phyloP scores from a whole-genome alignment of 2,797 vertebrate species.

The Lerista edwardsae region DNA sequence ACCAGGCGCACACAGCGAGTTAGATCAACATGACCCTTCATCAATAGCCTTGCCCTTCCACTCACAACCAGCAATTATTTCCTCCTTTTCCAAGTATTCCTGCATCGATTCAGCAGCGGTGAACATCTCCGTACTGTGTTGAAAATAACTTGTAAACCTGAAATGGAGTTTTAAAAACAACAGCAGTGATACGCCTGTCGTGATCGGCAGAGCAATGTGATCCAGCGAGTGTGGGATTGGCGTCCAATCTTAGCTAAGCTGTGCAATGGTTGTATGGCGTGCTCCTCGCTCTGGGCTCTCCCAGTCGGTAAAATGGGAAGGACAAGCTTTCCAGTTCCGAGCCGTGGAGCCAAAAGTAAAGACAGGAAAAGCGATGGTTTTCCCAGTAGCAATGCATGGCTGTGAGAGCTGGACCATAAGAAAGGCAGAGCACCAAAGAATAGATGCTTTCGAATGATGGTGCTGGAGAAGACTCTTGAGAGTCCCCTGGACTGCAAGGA shows the following conservation, averaged over 20 bases:
- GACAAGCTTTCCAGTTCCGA: no score
- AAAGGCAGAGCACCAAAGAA: no score
- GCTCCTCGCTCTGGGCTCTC: not conserved
- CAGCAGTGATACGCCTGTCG: not conserved
- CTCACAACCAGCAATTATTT: not conserved
- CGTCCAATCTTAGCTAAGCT: not conserved
- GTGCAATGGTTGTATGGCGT: not conserved
- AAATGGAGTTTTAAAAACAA: not conserved
- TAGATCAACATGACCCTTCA: not conserved
- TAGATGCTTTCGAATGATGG: no score
- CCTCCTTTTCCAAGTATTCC: not conserved
- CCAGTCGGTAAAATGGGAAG: not conserved
- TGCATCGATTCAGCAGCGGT: not conserved
- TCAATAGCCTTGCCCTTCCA: not conserved
- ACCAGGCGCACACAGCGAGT: no score
- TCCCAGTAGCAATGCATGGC: no score
- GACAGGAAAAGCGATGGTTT: no score
- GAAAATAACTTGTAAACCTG: not conserved
- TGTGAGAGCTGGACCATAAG: no score
- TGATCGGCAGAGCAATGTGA: no score
- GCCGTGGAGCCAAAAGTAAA: no score
- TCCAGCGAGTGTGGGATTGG: not conserved
- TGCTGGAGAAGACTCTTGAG: no score
- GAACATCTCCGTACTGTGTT: not conserved
- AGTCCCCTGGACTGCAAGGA: no score